Evolutionary conservation across 2,888 invertebrate species (phyloP).

Genomic region (Coenonympha arcania): DNA sequence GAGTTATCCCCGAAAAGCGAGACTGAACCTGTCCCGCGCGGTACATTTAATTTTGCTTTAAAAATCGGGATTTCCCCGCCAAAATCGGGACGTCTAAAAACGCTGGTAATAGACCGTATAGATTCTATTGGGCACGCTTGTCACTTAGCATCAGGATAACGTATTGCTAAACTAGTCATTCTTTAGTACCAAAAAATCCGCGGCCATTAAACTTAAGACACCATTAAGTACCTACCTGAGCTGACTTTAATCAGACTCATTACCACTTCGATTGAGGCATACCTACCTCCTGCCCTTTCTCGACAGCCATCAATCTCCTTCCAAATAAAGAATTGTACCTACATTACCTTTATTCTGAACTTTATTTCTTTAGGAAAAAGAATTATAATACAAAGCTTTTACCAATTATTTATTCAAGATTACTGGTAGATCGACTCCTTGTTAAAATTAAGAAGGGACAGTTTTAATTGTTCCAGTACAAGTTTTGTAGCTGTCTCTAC

Average conservation of each 20-base stretch:
- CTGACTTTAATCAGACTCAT: constrained; percentile 35
- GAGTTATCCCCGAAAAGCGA: no score
- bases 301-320: constrained; percentile 29
- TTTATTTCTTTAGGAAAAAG: background rate
- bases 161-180: no score
- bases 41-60: no score
- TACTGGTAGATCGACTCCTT: background rate
- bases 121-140: no score
- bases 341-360: background rate
- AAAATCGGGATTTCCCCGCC: no score
- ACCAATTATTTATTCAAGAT: background rate
- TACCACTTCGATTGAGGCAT: constrained; percentile 39
- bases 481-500: no score
- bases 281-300: constrained; percentile 24
- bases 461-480: no score
- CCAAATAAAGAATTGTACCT: constrained; percentile 28
- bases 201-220: constrained; percentile 7
- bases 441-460: background rate
- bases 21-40: no score
- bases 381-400: background rate
- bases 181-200: no score
- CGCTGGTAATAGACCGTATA: no score
- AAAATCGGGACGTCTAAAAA: no score
- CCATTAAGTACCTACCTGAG: constrained; percentile 8
- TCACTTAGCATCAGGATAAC: no score